These are phyloP conservation scores for Ridgeia piscesae DNA, from an alignment of 1,140 invertebrate genomes.

Conservation along the genomic window DNA sequence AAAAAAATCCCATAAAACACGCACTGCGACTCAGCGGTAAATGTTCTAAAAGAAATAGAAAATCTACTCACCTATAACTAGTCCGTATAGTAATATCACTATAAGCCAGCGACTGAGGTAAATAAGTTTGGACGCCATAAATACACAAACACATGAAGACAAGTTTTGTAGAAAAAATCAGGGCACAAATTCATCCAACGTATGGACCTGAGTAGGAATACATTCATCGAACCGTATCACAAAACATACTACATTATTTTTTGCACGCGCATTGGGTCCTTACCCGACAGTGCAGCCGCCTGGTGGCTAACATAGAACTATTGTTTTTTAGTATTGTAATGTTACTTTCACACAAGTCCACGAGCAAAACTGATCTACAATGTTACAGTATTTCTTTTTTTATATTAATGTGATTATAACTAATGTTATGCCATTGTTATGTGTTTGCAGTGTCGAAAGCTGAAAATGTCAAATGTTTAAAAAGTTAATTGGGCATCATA, in stretches of 20 bases:
- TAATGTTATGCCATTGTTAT: background rate
- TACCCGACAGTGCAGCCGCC: background rate
- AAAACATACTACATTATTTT: background rate
- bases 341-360: no score
- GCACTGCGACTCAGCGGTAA: background rate
- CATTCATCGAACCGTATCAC: background rate
- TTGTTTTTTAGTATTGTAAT: background rate
- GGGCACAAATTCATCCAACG: background rate
- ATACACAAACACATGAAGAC: conserved; percentile 5
- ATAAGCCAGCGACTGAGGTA: background rate
- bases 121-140: conserved; percentile 5
- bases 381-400: no score
- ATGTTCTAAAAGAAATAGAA: background rate
- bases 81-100: conserved; percentile 1
- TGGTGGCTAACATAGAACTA: background rate
- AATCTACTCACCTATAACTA: conserved; percentile 1
- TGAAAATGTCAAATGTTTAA: background rate
- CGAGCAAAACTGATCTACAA: no score
- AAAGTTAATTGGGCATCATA: background rate
- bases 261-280: background rate
- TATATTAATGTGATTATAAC: no score
- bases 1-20: conserved; percentile 5
- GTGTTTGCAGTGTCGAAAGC: background rate
- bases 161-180: conserved; percentile 1
- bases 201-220: conserved; percentile 5